Evolutionary conservation across 2,113 vertebrate genomes (phyloP), one percentile per base, ranked within the genome.

Genomic region (Hemicordylus capensis): DNA sequence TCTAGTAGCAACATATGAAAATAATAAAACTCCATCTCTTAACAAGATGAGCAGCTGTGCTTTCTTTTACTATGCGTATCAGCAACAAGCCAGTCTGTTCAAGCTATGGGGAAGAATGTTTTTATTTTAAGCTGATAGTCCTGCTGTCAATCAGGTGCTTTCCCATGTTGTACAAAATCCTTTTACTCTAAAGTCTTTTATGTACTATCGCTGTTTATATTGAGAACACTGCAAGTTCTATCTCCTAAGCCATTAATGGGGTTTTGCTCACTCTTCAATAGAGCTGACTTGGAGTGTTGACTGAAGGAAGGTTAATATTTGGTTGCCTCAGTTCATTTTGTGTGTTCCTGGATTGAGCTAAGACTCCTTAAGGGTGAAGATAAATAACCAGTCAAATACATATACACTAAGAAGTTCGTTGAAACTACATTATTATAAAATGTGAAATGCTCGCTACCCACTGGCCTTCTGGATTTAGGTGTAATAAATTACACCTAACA

Each of bases 371-470:
- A 54, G 26, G 74, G 59, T 59, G 56, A 31, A 39, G 61, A 66
- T 20, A 42, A 84, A 31, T 76, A 51, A 63, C 31, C 37, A 15
- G 3, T 7, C 31, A 74, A 75, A 48, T 80, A 42, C 7, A 15
- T 54, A 51, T 51, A 6, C 64, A 37, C 72, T 19, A 48, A 78
- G 66, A 72, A 85, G 77, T 85, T 59, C 74, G 69, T 44, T 85
- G 46, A 78, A 78, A 20, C 22, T 17, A 5, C 46, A 46, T 85
- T 48, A 79, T 79, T 61, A 66, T 85, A 39, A 79, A 85, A 70
- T 46, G n/a, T 28, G 54, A 22, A 37, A 19, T 72, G 11, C 22
- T n/a, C n/a, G n/a, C n/a, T n/a, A n/a, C n/a, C n/a, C n/a, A n/a
- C n/a, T n/a, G n/a, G n/a, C n/a, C n/a, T n/a, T n/a, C n/a, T n/a